phyloP scores from a whole-genome alignment of 2,797 vertebrate genomes.

The Sebastes ruberrimus region DNA sequence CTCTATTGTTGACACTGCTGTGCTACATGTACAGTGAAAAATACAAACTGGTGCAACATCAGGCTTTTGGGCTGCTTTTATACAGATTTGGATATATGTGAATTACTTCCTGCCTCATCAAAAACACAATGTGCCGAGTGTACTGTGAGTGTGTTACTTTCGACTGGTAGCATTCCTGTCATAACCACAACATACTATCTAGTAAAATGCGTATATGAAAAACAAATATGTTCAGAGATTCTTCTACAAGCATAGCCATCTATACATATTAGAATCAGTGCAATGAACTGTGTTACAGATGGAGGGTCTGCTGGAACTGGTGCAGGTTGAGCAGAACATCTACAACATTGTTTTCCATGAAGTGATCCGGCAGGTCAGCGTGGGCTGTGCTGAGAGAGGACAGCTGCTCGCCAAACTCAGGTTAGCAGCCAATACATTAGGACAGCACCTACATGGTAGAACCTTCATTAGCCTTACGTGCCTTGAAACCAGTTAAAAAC shows the following conservation, averaged over 20 bases:
- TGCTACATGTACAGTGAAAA: background rate
- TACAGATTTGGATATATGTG: background rate
- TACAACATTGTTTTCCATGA: constrained; percentile 93
- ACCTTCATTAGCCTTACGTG: background rate
- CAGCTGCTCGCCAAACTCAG: constrained; percentile 91
- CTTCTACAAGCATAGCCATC: background rate
- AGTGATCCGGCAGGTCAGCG: constrained; percentile 90
- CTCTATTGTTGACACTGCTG: background rate
- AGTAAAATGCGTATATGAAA: background rate
- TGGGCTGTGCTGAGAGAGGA: constrained; percentile 90
- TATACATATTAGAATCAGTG: background rate
- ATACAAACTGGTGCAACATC: background rate
- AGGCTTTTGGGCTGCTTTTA: background rate
- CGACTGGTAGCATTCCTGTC: background rate
- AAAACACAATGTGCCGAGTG: background rate
- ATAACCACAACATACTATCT: background rate
- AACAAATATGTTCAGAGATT: background rate
- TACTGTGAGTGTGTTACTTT: background rate
- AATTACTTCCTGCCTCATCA: background rate
- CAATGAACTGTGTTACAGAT: constrained; percentile 79
- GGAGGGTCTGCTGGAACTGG: constrained; percentile 84
- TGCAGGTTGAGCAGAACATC: constrained; percentile 90
- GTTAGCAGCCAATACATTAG: constrained; percentile 64
- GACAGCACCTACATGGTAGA: background rate
- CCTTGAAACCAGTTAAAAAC: background rate